phyloP scores from a whole-genome alignment of 2,797 vertebrate genomes.

The Phoebastria nigripes region DNA sequence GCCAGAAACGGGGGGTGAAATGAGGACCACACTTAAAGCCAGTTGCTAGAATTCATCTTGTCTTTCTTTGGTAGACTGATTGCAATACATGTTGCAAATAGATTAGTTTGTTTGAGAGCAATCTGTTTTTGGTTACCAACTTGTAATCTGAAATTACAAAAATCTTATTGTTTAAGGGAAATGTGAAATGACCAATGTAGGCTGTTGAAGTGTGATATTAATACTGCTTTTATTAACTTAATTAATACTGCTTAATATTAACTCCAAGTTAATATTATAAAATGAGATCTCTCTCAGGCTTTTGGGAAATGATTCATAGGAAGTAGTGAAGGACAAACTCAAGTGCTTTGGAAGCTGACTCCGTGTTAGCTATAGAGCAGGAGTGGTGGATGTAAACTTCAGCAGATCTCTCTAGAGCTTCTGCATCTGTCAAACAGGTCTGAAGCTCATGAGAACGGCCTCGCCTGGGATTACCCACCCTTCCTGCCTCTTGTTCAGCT shows the following conservation, averaged over 20 bases:
- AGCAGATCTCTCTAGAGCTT: neutral
- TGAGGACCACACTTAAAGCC: neutral
- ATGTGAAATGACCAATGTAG: neutral
- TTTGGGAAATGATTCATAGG: neutral
- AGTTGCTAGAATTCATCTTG: slow-evolving; percentile 4
- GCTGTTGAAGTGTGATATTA: neutral
- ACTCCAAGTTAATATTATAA: accelerated
- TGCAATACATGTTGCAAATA: neutral
- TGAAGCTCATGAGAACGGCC: accelerated
- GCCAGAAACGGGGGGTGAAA: neutral
- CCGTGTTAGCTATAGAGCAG: accelerated
- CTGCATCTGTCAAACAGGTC: neutral
- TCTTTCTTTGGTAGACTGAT: neutral
- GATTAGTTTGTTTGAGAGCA: neutral
- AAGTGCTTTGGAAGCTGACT: neutral
- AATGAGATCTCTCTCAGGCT: neutral
- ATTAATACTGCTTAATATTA: no score
- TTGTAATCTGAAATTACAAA: neutral
- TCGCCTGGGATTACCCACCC: accelerated
- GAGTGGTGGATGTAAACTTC: neutral
- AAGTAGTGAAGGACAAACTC: neutral
- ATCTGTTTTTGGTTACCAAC: neutral
- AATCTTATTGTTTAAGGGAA: neutral
- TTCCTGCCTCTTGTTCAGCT: neutral
- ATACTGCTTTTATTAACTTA: neutral